These are phyloP conservation scores for Connochaetes taurinus DNA, from an alignment of 2,113 vertebrate genomes.

Conservation along the genomic window DNA sequence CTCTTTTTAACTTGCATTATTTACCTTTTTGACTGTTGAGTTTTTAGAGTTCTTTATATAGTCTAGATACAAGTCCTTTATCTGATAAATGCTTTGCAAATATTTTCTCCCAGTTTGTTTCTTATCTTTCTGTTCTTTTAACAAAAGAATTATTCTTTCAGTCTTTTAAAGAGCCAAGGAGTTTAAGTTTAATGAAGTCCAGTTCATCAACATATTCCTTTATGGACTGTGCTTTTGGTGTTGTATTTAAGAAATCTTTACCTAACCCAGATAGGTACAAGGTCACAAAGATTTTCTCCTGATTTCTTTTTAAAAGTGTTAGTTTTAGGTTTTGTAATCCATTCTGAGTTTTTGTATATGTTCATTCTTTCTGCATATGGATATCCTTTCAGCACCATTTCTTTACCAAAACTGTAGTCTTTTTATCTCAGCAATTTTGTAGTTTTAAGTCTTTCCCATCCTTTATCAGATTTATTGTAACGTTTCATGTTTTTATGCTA, in stretches of 20 bases:
- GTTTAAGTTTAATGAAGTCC: neutral
- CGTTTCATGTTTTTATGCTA: neutral
- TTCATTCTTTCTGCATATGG: neutral
- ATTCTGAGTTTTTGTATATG: neutral
- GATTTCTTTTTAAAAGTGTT: neutral
- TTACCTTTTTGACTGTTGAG: neutral
- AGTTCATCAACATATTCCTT: neutral
- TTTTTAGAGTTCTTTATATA: neutral
- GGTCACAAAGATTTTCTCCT: neutral
- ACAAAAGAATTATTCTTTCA: neutral
- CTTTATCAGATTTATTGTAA: neutral
- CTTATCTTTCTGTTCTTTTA: neutral
- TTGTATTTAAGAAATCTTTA: neutral
- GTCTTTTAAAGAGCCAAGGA: neutral
- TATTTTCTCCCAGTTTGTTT: neutral
- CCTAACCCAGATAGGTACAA: neutral
- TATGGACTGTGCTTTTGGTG: neutral
- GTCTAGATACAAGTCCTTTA: neutral
- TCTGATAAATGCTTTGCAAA: neutral
- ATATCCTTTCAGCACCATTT: neutral
- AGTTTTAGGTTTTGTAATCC: neutral
- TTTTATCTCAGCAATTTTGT: neutral
- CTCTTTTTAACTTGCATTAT: neutral
- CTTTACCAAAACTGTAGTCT: neutral
- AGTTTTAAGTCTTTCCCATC: neutral